Evolutionary conservation across 2,113 vertebrate genomes (phyloP).

Genomic region (Taxidea taxus): DNA sequence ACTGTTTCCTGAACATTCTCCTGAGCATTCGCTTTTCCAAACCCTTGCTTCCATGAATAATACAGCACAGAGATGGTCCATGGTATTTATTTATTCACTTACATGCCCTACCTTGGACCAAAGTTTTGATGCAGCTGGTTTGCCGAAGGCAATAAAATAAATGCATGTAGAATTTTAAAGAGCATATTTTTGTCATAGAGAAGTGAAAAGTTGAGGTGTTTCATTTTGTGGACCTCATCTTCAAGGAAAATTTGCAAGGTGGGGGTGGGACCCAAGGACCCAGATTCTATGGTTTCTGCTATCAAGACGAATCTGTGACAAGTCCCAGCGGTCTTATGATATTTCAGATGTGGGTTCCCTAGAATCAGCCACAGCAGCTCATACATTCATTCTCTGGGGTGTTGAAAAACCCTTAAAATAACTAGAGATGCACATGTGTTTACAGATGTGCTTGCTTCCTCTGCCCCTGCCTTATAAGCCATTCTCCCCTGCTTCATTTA

Average conservation of each 20-base stretch:
- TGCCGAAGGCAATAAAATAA: not conserved
- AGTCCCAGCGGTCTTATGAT: not conserved
- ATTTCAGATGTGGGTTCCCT: not conserved
- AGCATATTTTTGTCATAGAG: not conserved
- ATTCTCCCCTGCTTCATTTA: not conserved
- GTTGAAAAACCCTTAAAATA: not conserved
- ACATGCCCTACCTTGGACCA: not conserved
- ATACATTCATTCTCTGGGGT: not conserved
- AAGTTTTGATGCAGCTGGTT: not conserved
- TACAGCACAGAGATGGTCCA: not conserved
- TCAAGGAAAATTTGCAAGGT: not conserved
- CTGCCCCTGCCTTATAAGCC: not conserved
- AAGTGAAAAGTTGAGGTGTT: not conserved
- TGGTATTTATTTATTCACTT: not conserved
- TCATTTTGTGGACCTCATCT: not conserved
- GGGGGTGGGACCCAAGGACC: no score
- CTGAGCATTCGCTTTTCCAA: not conserved
- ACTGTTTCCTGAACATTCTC: not conserved
- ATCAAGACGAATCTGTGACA: not conserved
- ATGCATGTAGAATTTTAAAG: not conserved
- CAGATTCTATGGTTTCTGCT: not conserved
- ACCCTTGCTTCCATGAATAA: not conserved
- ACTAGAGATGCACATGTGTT: not conserved
- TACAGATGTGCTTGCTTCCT: not conserved
- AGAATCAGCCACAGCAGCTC: not conserved